Base-by-base conservation (phyloP, 2,797 vertebrate genomes). In the Champsocephalus esox region DNA sequence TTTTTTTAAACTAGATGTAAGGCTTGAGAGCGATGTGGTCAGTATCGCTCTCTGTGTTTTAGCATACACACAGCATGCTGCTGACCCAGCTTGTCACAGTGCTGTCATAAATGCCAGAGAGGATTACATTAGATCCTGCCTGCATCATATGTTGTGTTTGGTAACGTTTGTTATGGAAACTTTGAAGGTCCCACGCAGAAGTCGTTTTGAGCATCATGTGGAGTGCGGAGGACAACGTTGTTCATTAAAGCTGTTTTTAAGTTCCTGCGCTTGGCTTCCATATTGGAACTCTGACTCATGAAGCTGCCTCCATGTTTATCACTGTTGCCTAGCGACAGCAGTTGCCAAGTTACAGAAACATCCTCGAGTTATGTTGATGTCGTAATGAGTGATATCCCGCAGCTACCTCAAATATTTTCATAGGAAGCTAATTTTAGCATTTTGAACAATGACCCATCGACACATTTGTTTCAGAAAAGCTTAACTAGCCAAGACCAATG, bases 271-370 rank as follows among this genome's bases (percentile, higher is more conserved):
- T 88, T 88, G 77, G 75, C 80, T 81, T 85, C 88, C 65, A 66
- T 61, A 13, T 57, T 71, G 83, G 75, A 92, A 80, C 83, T 89
- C 88, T 93, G 91, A 92, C 91, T 93, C 90, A 92, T 77, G 69
- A 85, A 73, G 60, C 79, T 77, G 73, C 74, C 77, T 86, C 84
- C 64, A 16, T 93, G 87, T 93, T 94, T 90, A 89, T 74, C 55
- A 41, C 52, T 9, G 86, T 93, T 90, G 75, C 93, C 64, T 55
- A 81, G 90, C 41, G 16, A 92, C 85, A 51, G 59, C 73, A 17
- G 75, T 83, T 77, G 83, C 85, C 73, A 75, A 62, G 81, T 85
- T 83, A 84, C 73, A 65, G 84, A 75, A 81, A 75, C 59, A 57
- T 85, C 81, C 57, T 79, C 49, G 59, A 89, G 83, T 78, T 73